Base-by-base conservation (phyloP, 2,888 invertebrate genomes). In the Macrosoma leucophasiata region DNA sequence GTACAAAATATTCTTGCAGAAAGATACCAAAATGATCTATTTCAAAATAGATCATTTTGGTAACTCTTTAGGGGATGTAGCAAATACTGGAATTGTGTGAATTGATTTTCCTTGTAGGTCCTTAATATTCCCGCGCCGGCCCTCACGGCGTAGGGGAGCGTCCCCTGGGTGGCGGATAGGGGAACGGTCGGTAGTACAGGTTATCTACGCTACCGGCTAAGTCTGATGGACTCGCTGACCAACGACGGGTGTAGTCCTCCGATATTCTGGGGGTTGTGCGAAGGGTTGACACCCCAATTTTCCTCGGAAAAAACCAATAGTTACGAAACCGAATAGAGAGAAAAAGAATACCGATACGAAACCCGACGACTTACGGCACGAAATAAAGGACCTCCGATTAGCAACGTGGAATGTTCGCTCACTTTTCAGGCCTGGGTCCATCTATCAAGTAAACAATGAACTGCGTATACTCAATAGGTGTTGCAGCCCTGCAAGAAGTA, bases 361-460 rank as follows among this genome's bases (percentile, higher is more conserved):
- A 22, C 5, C 6, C 9, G 11, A 22, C 22, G 22, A 22, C 2
- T 11, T 4, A 2, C 6, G 28, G 13, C 28, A n/a, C 11, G 28
- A 12, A 19, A 28, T 13, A 28, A 28, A 2, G 28, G 28, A 28
- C 19, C 12, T 9, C 13, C 28, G 28, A 20, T 28, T 28, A 28
- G 28, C 13, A 17, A 8, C 31, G 13, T 31, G 31, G 31, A 31
- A 31, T n/a, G 31, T 30, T 14, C 22, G 21, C 3, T 13, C 13
- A 2, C 30, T 30, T 2, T 30, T 15, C 12, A 21, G 22, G 15
- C 30, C 29, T 7, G 29, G 19, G 29, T n/a, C n/a, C n/a, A n/a
- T n/a, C n/a, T n/a, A n/a, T n/a, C n/a, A n/a, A n/a, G n/a, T n/a
- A n/a, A n/a, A n/a, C n/a, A n/a, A n/a, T n/a, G n/a, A n/a, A 12